Percentiles rank a stretch among this genome's conserved stretches.
phyloP scores from a whole-genome alignment of 2,888 invertebrate species.

The Antheraea assamensis region DNA sequence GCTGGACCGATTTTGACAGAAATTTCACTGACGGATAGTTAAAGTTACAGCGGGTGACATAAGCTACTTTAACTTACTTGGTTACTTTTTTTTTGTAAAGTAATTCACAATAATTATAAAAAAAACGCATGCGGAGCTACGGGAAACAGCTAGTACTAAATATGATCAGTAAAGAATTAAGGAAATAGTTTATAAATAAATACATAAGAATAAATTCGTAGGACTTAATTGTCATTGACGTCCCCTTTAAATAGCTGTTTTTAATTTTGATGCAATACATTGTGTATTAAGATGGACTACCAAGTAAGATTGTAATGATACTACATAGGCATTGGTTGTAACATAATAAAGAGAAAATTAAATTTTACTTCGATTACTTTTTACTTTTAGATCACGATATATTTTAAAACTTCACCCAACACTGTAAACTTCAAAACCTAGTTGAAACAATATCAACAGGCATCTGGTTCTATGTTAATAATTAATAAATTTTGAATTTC shows the following conservation, averaged over 20 bases:
- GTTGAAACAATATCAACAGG: conserved; percentile 3
- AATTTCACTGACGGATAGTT: too few species aligned
- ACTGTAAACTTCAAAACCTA: background rate
- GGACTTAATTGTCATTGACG: background rate
- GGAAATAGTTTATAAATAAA: too few species aligned
- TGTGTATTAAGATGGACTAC: background rate
- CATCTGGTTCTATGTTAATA: background rate
- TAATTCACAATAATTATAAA: too few species aligned
- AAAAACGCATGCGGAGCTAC: too few species aligned
- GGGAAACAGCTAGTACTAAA: too few species aligned
- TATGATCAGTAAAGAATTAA: too few species aligned
- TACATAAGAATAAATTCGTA: background rate
- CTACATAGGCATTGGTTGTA: background rate
- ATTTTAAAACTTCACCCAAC: background rate
- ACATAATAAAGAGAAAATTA: background rate
- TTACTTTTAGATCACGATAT: background rate
- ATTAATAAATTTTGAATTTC: background rate
- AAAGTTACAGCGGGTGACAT: too few species aligned
- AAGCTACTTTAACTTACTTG: too few species aligned
- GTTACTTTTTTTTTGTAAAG: too few species aligned
- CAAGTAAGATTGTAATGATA: background rate
- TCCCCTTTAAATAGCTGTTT: background rate
- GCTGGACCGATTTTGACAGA: too few species aligned
- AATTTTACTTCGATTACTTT: background rate
- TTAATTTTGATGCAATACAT: background rate